Base-by-base conservation (phyloP, 2,797 vertebrate genomes). In the Alcedo atthis region DNA sequence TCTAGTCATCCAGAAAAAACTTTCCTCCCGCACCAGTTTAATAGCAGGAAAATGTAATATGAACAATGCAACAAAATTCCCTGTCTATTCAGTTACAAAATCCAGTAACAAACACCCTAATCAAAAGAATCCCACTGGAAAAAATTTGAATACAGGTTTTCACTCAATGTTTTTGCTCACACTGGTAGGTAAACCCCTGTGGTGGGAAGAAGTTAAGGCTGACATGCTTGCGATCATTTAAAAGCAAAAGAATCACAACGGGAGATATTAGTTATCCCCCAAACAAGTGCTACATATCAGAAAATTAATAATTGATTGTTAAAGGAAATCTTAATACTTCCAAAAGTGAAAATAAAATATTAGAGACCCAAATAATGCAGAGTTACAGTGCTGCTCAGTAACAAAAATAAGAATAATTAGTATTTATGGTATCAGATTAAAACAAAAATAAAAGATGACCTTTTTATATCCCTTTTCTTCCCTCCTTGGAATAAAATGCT, bases 161-260 rank as follows among this genome's bases (percentile, higher is more conserved):
- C 5, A 59, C 21, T 67, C 43, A 32, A 35, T 30, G 16, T 25
- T 62, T 89, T 75, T 62, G 46, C 51, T 89, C 15, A n/a, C 1
- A 3, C 25, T 55, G 63, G 25, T 64, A 33, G 19, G 55, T 45
- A 69, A 92, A 58, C 10, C 9, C 51, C 63, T 64, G 18, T n/a
- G 59, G 70, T 64, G 63, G 86, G 28, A 42, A 21, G 37, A 45
- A 82, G 53, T 80, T 85, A 80, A 87, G 40, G 19, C 43, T 92
- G 79, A 64, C 24, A 8, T n/a, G n/a, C 26, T 62, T 85, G 35
- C 74, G 81, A 46, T 54, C 6, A 32, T 69, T 59, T 81, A 81
- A 75, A 62, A 71, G 28, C 4, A 49, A 40, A n/a, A 46, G n/a
- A 51, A 21, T 64, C 15, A 24, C 22, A 55, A 18, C 5, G 22